phyloP scores from a whole-genome alignment of 2,797 vertebrate species.

The Phyllotis vaccarum region DNA sequence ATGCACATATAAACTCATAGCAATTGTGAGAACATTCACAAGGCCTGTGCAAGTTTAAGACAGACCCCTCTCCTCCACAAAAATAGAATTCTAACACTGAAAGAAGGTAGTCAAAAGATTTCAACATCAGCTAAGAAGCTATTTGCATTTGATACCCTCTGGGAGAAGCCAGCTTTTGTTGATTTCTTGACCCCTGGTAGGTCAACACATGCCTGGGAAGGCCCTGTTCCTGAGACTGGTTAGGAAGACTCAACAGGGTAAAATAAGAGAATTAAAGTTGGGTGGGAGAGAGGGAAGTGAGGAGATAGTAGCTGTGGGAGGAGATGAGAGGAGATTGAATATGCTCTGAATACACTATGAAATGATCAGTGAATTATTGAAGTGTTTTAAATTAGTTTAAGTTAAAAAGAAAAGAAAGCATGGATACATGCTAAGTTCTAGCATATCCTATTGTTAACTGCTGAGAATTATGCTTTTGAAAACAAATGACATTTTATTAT shows the following conservation, averaged over 20 bases:
- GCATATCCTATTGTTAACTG: neutral
- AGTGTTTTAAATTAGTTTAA: neutral
- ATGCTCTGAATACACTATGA: neutral
- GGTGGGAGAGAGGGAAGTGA: neutral
- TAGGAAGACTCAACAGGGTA: neutral
- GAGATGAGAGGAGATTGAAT: neutral
- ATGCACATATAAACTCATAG: neutral
- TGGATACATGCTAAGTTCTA: neutral
- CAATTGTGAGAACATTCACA: too few relatives aligned
- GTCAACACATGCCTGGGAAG: neutral
- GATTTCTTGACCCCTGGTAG: neutral
- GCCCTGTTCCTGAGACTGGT: neutral
- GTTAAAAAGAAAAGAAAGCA: neutral
- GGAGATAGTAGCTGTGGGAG: neutral
- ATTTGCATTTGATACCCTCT: neutral
- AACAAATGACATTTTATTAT: slow-evolving; percentile 70
- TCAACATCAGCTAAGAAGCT: neutral
- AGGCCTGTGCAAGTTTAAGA: neutral
- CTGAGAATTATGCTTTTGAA: slow-evolving; percentile 57
- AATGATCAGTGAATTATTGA: neutral
- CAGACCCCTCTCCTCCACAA: neutral
- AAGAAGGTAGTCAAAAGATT: neutral
- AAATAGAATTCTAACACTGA: neutral
- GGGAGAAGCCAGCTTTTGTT: neutral
- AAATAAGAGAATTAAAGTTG: neutral